phyloP scores from a whole-genome alignment of 2,797 vertebrate genomes.

The Lepilemur septentrionalis region DNA sequence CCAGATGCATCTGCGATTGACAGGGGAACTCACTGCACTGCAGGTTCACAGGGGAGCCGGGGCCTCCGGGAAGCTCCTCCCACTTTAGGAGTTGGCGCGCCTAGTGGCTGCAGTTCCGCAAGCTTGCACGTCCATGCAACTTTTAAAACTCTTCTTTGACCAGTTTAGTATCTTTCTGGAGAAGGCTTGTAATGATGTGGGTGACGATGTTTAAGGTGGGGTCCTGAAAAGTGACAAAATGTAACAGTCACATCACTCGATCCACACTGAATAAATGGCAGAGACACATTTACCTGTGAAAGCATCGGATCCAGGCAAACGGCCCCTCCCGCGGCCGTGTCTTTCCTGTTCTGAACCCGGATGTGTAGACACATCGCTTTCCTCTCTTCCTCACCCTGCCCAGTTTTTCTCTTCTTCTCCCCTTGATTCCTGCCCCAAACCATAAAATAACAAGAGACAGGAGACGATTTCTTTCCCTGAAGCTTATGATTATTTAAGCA shows the following conservation, averaged over 20 bases:
- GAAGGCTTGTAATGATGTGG: slow-evolving; percentile 90
- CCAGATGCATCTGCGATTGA: background rate
- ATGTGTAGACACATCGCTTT: too few relatives aligned
- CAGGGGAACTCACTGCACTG: slow-evolving; percentile 1
- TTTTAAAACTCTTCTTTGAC: background rate
- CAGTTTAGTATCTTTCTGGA: slow-evolving; percentile 89
- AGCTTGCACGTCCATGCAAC: accelerated
- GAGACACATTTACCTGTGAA: accelerated
- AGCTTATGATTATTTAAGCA: background rate
- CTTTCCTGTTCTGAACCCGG: accelerated
- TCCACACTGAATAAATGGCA: accelerated
- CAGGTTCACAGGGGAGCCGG: background rate
- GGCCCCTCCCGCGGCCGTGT: accelerated
- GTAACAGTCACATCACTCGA: accelerated
- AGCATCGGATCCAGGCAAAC: accelerated
- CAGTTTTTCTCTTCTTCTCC: accelerated
- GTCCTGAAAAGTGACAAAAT: slow-evolving; percentile 82
- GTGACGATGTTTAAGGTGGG: slow-evolving; percentile 91
- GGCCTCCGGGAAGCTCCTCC: background rate
- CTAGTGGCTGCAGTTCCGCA: background rate
- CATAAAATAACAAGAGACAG: accelerated
- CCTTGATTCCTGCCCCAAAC: too few relatives aligned
- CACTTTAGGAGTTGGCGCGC: slow-evolving; percentile 19
- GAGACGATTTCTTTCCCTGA: background rate
- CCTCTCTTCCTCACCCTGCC: too few relatives aligned